Base-by-base conservation (phyloP, 1,140 invertebrate species). In the Ceratina calcarata region DNA sequence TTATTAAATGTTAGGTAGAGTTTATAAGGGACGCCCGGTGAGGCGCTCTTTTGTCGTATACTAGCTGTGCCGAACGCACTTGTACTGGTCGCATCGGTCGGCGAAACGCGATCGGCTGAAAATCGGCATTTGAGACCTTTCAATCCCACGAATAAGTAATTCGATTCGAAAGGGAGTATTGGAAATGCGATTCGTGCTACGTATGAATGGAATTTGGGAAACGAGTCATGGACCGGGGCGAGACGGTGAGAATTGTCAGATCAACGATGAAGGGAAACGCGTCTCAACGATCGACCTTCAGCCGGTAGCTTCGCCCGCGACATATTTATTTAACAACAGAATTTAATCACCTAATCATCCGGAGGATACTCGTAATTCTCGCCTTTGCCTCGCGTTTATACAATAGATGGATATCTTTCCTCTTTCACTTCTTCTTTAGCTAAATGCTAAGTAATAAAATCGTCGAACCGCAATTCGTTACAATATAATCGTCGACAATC, bases 11-110 rank as follows among this genome's bases (percentile, higher is more conserved):
- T 92, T 92, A 91, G 87, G 89, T 92, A 92, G 87, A 90, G 88
- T 89, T 80, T 90, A 86, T 86, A 90, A 89, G 88, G 87, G 82
- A 85, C 86, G 79, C 87, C 87, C 73, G 80, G 83, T 83, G 84
- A 74, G 86, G 80, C 86, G 86, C 84, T 78, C 82, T 87, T 89
- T 90, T 91, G 82, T 93, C 92, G 92, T 93, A 93, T 93, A 93
- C 92, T 93, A 93, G 92, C 91, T 93, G 92, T 93, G 92, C 92
- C 88, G 88, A 92, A 92, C 85, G 92, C 92, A 93, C 92, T 93
- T 93, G 92, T 93, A 93, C 92, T 93, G 91, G 89, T 93, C 91
- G 91, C 91, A 88, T 45, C 77, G 83, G 85, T 88, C 74, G 88
- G 86, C 80, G 81, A 88, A 72, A 72, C 37, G n/a, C 32, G 68